Evolutionary conservation across 2,888 invertebrate species (phyloP).

Genomic region (Pseudolycoriella hygida): DNA sequence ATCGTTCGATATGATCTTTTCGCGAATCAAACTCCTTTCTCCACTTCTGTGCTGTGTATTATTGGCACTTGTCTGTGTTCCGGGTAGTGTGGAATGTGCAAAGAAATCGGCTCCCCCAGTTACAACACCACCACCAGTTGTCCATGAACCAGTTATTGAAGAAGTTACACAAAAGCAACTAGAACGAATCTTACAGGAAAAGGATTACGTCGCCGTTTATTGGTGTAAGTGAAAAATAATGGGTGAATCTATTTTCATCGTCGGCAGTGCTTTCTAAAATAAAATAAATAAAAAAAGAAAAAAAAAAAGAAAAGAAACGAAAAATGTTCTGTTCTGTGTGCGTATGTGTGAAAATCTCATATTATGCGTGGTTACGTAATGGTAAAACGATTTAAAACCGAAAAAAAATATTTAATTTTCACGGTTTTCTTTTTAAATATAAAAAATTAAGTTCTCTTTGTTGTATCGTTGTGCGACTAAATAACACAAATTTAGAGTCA

Average conservation of each 20-base stretch:
- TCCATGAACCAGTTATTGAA: slow-evolving; percentile 66
- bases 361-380: no score
- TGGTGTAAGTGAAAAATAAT: slow-evolving; percentile 64
- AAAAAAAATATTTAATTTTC: no score
- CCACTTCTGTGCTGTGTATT: slow-evolving; percentile 24
- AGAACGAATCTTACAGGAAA: slow-evolving; percentile 73
- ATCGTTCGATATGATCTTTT: slow-evolving; percentile 20
- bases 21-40: slow-evolving; percentile 28
- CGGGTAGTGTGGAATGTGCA: slow-evolving; percentile 29
- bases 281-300: slow-evolving; percentile 3
- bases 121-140: slow-evolving; percentile 19
- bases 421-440: no score
- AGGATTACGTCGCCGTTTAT: slow-evolving; percentile 89
- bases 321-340: neutral
- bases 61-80: slow-evolving; percentile 25
- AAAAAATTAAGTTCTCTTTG: no score
- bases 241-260: slow-evolving; percentile 7
- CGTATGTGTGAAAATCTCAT: no score
- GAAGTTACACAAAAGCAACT: slow-evolving; percentile 86
- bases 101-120: slow-evolving; percentile 16
- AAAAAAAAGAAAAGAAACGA: slow-evolving; percentile 4
- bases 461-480: no score
- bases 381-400: no score
- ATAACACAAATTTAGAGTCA: no score
- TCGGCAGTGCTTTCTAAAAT: slow-evolving; percentile 1